Percentiles rank a stretch among this genome's conserved stretches.
These are phyloP conservation scores for Nebria salina DNA, from an alignment of 2,888 invertebrate species.

Conservation along the genomic window DNA sequence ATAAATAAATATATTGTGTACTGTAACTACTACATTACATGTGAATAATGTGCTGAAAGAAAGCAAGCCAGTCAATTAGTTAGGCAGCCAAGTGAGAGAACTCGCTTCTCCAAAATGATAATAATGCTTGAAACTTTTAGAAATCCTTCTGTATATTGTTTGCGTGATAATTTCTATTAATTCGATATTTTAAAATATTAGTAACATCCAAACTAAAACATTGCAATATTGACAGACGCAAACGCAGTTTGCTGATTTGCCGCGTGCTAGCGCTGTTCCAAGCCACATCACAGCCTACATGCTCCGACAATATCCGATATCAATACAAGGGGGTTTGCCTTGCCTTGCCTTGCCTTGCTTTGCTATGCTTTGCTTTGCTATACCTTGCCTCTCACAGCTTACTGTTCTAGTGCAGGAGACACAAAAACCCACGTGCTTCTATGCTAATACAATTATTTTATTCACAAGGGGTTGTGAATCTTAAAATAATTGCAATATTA, in stretches of 20 bases:
- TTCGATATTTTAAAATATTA: no score
- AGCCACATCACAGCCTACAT: conserved; percentile 48
- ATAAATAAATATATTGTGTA: neutral
- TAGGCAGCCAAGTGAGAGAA: no score
- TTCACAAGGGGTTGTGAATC: conserved; percentile 47
- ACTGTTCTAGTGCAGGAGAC: conserved; percentile 48
- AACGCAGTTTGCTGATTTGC: neutral
- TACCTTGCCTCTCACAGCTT: neutral
- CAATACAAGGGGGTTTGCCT: conserved; percentile 55
- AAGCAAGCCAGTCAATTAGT: no score
- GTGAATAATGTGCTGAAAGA: no score
- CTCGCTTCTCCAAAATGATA: no score
- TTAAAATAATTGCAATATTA: no score
- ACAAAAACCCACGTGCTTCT: conserved; percentile 58
- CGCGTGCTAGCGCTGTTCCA: neutral
- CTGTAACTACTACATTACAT: no score
- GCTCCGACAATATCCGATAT: conserved; percentile 58
- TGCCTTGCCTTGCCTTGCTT: conserved; percentile 45
- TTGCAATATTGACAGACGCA: neutral
- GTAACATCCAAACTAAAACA: neutral
- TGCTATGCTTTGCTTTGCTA: no score
- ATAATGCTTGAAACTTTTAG: no score
- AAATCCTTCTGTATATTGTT: no score
- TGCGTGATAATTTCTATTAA: no score
- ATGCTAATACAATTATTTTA: conserved; percentile 47